A percentile compares a stretch with the other conserved stretches of the same genome.
Evolutionary conservation across 2,888 invertebrate species (phyloP).

Genomic region (Idaea biselata): DNA sequence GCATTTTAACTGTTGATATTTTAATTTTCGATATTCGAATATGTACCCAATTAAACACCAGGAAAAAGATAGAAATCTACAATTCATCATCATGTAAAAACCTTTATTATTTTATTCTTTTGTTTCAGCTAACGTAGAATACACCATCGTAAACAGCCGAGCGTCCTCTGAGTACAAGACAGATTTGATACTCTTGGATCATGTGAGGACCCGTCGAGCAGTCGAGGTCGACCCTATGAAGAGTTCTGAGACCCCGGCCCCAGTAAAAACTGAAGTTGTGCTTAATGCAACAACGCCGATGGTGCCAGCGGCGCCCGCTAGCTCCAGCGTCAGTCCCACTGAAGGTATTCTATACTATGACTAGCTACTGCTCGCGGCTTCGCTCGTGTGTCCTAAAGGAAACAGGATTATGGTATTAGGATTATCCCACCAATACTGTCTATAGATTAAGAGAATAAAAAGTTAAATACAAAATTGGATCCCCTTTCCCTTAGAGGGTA

Average conservation of each 20-base stretch:
- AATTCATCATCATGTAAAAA: too few species aligned
- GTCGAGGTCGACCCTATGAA: background rate
- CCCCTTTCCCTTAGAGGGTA: too few species aligned
- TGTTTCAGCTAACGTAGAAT: background rate
- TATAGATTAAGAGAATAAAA: too few species aligned
- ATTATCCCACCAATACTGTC: too few species aligned
- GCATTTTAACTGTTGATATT: too few species aligned
- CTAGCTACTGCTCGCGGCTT: too few species aligned
- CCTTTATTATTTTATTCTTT: background rate
- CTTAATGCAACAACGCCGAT: background rate
- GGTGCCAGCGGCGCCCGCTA: background rate
- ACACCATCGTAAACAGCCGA: background rate
- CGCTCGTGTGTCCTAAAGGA: too few species aligned
- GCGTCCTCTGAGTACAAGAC: background rate
- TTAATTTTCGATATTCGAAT: too few species aligned
- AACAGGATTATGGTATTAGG: too few species aligned
- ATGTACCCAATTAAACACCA: too few species aligned
- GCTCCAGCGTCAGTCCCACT: background rate
- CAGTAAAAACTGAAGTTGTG: background rate
- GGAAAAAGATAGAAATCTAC: too few species aligned
- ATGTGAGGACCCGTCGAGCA: background rate
- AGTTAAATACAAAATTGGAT: too few species aligned
- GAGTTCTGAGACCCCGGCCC: background rate
- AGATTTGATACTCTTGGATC: background rate
- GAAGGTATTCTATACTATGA: background rate